These are phyloP conservation scores for Cataglyphis albicans DNA, from an alignment of 2,888 invertebrate genomes.

Conservation along the genomic window DNA sequence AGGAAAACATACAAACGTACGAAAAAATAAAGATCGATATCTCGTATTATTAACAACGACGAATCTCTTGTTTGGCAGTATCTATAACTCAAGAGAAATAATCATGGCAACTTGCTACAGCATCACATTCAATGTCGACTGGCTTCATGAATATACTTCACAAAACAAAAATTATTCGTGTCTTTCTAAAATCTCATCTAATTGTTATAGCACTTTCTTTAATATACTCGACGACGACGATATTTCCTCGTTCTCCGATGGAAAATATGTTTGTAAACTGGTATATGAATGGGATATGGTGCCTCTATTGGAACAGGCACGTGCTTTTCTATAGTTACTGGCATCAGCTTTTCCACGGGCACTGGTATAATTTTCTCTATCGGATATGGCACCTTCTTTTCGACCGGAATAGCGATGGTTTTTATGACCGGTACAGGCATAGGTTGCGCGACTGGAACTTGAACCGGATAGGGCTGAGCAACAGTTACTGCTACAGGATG, in stretches of 20 bases:
- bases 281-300: conserved; percentile 90
- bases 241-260: conserved; percentile 88
- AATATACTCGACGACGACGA: conserved; percentile 55
- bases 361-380: conserved; percentile 90
- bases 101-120: background rate
- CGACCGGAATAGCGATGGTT: conserved; percentile 90
- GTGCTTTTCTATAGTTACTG: conserved; percentile 90
- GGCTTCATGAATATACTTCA: background rate
- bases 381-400: conserved; percentile 90
- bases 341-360: conserved; percentile 90
- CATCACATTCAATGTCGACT: background rate
- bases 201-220: background rate
- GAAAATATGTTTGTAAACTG: conserved; percentile 90
- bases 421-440: conserved; percentile 90
- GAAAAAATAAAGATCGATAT: background rate
- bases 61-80: background rate
- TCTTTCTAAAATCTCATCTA: background rate
- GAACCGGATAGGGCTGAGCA: conserved; percentile 90
- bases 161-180: background rate
- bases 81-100: background rate
- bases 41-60: background rate
- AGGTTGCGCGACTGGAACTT: conserved; percentile 90
- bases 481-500: conserved; percentile 88
- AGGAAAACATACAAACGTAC: background rate
- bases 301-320: conserved; percentile 90